Base-by-base conservation (phyloP, 1,140 invertebrate species). In the Dendroctonus ponderosae region DNA sequence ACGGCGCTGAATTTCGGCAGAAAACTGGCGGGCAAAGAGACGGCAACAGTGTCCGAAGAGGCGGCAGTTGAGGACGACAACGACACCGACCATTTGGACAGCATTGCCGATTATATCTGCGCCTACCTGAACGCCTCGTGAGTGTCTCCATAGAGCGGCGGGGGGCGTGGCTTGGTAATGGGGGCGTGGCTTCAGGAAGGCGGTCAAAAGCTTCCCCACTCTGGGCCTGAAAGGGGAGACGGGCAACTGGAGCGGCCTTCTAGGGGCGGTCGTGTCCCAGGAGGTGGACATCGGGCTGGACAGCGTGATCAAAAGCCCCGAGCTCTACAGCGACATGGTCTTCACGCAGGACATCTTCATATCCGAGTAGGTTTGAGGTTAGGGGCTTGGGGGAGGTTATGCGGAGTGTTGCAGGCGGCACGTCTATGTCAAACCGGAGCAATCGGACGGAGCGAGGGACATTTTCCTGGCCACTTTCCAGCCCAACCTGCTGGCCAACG, bases 381-480 rank as follows among this genome's bases (percentile, higher is more conserved):
- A 41, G 48, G 7, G 43, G 15, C 3, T 43, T 2, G 40, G 11
- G 5, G 12, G 12, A 12, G 43, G n/a, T 38, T 14, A 8, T 8
- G 49, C 48, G 12, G 6, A 38, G 48, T n/a, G 26, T 77, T 72
- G 0, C 48, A 87, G 85, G 79, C 83, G 82, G 69, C 86, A 86
- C 50, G 85, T 87, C 68, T 87, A 86, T 69, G 84, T 86, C 49
- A 81, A 84, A 38, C 84, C 84, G 7, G 80, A 85, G 69, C 82
- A 85, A 59, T 83, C 82, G 4, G 82, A 83, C 7, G 81, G 82
- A 7, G 82, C 85, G 15, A 79, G 84, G 3, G 84, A 87, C 65
- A 86, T 87, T 76, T 87, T 86, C 74, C 62, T 86, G 12, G 82
- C 83, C 38, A 85, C 86, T 0, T 87, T 87, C 66, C 85, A 82